Conservation (phyloP, 2,113 vertebrate species). For the Lampris megalopsis region DNA sequence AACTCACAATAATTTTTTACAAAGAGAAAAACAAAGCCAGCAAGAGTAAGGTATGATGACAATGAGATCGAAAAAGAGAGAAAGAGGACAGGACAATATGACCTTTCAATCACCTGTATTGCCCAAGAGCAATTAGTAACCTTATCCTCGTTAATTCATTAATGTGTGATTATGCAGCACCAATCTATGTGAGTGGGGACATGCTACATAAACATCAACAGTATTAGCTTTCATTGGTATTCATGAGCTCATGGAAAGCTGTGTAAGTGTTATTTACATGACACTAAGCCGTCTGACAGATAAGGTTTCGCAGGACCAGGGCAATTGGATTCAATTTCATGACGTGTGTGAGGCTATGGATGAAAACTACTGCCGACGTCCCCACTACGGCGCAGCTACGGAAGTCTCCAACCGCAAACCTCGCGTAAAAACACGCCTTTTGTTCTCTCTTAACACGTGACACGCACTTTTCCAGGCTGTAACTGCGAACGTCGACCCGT, state of each 20-base stretch:
- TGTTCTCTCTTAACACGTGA: constrained; percentile 55
- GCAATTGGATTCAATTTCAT: constrained; percentile 69
- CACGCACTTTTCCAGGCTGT: constrained; percentile 46
- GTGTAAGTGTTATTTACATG: constrained; percentile 77
- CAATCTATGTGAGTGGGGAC: constrained; percentile 70
- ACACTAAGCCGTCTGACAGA: constrained; percentile 76
- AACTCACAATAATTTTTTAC: neutral
- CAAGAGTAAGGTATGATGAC: constrained; percentile 3
- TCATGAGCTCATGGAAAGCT: constrained; percentile 76
- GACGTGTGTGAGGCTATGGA: constrained; percentile 55
- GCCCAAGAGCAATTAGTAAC: constrained; percentile 59
- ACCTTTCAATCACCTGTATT: constrained; percentile 52
- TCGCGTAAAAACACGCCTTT: constrained; percentile 58
- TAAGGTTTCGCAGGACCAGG: constrained; percentile 68
- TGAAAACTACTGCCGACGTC: constrained; percentile 31
- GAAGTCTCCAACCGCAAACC: constrained; percentile 52
- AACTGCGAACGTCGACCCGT: constrained; percentile 62
- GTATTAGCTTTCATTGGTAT: constrained; percentile 83
- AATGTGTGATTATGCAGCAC: constrained; percentile 72
- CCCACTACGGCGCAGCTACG: constrained; percentile 43
- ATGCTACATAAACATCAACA: constrained; percentile 78
- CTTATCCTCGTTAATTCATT: constrained; percentile 67
- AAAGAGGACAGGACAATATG: neutral
- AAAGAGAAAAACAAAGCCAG: constrained; percentile 19
- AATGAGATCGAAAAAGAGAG: constrained; percentile 20